phyloP scores from a whole-genome alignment of 1,140 invertebrate species.

The Triops longicaudatus region DNA sequence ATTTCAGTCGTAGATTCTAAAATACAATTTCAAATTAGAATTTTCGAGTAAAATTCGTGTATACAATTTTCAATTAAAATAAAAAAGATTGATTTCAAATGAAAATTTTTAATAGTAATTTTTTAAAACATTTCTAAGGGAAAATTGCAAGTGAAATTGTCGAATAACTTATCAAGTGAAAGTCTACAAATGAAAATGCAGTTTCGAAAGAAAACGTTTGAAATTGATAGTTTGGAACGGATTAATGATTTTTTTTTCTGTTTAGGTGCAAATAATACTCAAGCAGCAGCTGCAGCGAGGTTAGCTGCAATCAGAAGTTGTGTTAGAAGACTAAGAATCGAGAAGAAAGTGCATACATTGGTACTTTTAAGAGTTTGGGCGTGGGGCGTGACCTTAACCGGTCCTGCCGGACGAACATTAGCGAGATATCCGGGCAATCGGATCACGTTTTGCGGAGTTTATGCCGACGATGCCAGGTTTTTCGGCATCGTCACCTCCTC shows the following conservation, averaged over 20 bases:
- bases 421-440: conserved; percentile 77
- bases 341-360: conserved; percentile 75
- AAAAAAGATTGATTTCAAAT: too few species aligned
- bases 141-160: too few species aligned
- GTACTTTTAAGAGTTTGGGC: conserved; percentile 73
- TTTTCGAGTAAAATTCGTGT: too few species aligned
- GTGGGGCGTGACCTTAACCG: conserved; percentile 36
- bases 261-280: neutral
- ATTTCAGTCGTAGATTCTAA: too few species aligned
- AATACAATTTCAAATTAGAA: too few species aligned
- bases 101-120: too few species aligned
- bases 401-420: conserved; percentile 41
- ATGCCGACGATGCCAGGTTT: conserved; percentile 71
- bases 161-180: too few species aligned
- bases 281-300: conserved; percentile 19
- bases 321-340: conserved; percentile 76
- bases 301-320: conserved; percentile 50
- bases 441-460: conserved; percentile 80
- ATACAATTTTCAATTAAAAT: too few species aligned
- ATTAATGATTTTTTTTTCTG: neutral
- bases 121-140: too few species aligned
- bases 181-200: too few species aligned
- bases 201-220: neutral
- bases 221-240: conserved; percentile 49
- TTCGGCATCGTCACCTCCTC: conserved; percentile 80